A percentile compares a stretch with the other conserved stretches of the same genome.
These are phyloP conservation scores for Andricus curvator DNA, from an alignment of 2,888 invertebrate species.

Conservation along the genomic window DNA sequence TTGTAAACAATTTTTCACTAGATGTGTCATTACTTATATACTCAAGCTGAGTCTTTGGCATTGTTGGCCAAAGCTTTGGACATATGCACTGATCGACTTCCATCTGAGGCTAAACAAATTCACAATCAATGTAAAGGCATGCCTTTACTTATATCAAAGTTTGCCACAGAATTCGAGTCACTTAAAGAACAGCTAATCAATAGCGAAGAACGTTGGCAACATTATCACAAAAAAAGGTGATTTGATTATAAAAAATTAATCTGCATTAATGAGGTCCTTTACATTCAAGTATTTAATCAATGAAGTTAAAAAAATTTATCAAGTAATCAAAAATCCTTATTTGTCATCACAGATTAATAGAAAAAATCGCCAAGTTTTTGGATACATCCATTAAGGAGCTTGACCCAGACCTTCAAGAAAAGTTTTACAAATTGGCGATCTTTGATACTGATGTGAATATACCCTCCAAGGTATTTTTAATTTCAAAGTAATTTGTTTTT, in stretches of 20 bases:
- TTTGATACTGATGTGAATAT: conserved; percentile 86
- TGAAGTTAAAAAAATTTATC: no score
- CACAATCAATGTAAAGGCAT: conserved; percentile 86
- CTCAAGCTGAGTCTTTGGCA: conserved; percentile 82
- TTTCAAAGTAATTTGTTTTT: background rate
- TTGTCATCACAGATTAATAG: background rate
- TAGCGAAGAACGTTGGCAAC: conserved; percentile 80
- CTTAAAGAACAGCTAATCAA: conserved; percentile 81
- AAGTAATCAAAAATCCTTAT: no score
- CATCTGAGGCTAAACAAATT: conserved; percentile 82
- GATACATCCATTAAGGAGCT: no score
- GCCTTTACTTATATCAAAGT: conserved; percentile 84
- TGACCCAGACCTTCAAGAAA: conserved; percentile 64
- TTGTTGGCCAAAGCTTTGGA: conserved; percentile 82
- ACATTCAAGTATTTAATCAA: no score
- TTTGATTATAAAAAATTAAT: background rate
- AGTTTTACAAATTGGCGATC: conserved; percentile 83
- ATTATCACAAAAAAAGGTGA: conserved; percentile 79
- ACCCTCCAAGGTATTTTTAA: conserved; percentile 79
- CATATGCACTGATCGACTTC: conserved; percentile 78
- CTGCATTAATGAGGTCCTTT: conserved; percentile 55
- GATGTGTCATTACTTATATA: conserved; percentile 73
- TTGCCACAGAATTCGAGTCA: conserved; percentile 84
- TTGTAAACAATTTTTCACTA: no score
- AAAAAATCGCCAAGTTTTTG: conserved; percentile 73